These are phyloP conservation scores for Cololabis saira DNA, from an alignment of 2,113 vertebrate genomes.

Conservation along the genomic window DNA sequence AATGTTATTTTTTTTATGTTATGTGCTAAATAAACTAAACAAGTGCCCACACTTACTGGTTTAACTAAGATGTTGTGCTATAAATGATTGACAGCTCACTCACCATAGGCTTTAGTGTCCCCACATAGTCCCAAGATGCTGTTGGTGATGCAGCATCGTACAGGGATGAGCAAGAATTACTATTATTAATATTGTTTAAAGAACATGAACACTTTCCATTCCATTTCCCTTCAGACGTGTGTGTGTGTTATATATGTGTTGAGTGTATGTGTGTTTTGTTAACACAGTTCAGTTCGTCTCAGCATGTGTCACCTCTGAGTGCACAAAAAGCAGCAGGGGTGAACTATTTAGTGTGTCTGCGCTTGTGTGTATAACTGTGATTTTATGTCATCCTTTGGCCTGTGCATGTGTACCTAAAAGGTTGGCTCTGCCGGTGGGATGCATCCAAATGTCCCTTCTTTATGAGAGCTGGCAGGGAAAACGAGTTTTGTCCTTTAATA, in stretches of 20 bases:
- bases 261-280: not conserved
- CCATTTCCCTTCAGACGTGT: constrained; percentile 2
- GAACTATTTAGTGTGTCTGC: constrained; percentile 8
- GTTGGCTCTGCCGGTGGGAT: constrained; percentile 17
- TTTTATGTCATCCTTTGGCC: constrained; percentile 14
- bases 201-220: constrained; percentile 22
- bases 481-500: constrained; percentile 7
- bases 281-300: not conserved
- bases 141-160: not conserved
- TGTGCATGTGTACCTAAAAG: constrained; percentile 9
- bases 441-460: constrained; percentile 30
- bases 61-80: not conserved
- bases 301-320: constrained; percentile 24
- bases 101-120: not conserved
- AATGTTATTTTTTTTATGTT: too few relatives aligned
- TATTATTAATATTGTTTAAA: not conserved
- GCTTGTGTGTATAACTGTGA: constrained; percentile 7
- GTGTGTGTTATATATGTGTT: not conserved
- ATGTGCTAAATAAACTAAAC: too few relatives aligned
- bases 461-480: constrained; percentile 22
- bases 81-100: constrained; percentile 5
- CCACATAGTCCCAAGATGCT: constrained; percentile 8
- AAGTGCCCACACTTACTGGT: not conserved
- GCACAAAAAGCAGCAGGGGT: constrained; percentile 16
- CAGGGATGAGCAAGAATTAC: not conserved